These are phyloP conservation scores for Netelia virgata DNA, from an alignment of 2,888 invertebrate genomes.

Conservation along the genomic window DNA sequence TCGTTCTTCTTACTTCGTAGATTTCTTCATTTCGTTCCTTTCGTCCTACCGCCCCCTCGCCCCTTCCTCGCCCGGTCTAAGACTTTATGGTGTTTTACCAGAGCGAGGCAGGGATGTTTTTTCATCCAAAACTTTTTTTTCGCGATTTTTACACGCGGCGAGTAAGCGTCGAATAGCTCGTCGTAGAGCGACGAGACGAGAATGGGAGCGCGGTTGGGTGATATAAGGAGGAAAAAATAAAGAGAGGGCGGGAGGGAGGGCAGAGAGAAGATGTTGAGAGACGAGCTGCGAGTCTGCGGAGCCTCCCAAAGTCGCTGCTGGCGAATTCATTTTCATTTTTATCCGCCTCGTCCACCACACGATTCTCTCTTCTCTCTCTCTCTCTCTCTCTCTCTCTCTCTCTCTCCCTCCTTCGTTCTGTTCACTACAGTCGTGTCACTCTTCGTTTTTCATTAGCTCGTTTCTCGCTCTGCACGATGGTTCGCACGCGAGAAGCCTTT, in stretches of 20 bases:
- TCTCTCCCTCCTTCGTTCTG: slow-evolving; percentile 24
- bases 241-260: slow-evolving; percentile 7
- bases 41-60: neutral
- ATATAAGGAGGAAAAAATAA: slow-evolving; percentile 22
- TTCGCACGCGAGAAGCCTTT: slow-evolving; percentile 54
- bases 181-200: slow-evolving; percentile 1
- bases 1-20: slow-evolving; percentile 27
- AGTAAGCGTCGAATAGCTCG: slow-evolving; percentile 22
- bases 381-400: slow-evolving; percentile 25
- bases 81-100: slow-evolving; percentile 35
- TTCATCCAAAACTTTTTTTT: slow-evolving; percentile 3
- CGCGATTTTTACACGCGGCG: slow-evolving; percentile 13
- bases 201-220: slow-evolving; percentile 24
- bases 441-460: slow-evolving; percentile 66
- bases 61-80: neutral
- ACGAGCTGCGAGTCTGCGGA: slow-evolving; percentile 68
- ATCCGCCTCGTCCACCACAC: slow-evolving; percentile 52
- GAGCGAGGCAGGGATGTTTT: neutral
- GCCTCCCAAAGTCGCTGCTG: slow-evolving; percentile 69
- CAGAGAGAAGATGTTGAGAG: slow-evolving; percentile 33
- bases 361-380: slow-evolving; percentile 18
- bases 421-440: slow-evolving; percentile 38
- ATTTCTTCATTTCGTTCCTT: slow-evolving; percentile 44
- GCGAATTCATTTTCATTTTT: slow-evolving; percentile 76
- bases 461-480: slow-evolving; percentile 64